These are phyloP conservation scores for Onychomys arenicola DNA, from an alignment of 2,797 vertebrate genomes.

Conservation along the genomic window DNA sequence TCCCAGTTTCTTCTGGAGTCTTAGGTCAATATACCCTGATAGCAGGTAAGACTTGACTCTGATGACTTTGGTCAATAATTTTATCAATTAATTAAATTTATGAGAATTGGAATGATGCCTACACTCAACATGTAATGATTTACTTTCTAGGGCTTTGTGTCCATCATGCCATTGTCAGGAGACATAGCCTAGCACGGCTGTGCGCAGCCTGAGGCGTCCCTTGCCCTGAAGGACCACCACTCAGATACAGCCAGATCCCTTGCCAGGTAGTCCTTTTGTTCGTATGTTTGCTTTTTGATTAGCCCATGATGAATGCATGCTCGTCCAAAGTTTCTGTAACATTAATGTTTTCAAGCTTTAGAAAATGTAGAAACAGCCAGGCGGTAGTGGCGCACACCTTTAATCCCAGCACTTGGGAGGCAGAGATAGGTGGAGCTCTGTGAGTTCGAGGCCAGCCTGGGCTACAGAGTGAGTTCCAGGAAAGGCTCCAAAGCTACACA, in stretches of 20 bases:
- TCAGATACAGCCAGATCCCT: background rate
- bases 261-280: background rate
- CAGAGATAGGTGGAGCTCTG: too few species aligned
- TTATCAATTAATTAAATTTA: background rate
- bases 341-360: background rate
- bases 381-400: too few species aligned
- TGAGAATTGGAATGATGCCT: background rate
- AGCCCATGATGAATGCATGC: background rate
- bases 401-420: too few species aligned
- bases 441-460: too few species aligned
- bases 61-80: background rate
- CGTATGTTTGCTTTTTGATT: background rate
- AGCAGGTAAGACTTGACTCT: background rate
- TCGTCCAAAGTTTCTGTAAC: background rate
- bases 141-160: background rate
- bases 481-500: too few species aligned
- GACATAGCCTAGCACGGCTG: background rate
- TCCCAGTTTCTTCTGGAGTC: background rate
- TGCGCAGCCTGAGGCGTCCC: background rate
- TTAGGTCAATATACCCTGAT: background rate
- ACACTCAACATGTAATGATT: background rate
- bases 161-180: background rate
- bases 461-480: too few species aligned
- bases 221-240: background rate
- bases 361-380: background rate